Base-by-base conservation (phyloP, 2,797 vertebrate species). In the Pseudochaenichthys georgianus region DNA sequence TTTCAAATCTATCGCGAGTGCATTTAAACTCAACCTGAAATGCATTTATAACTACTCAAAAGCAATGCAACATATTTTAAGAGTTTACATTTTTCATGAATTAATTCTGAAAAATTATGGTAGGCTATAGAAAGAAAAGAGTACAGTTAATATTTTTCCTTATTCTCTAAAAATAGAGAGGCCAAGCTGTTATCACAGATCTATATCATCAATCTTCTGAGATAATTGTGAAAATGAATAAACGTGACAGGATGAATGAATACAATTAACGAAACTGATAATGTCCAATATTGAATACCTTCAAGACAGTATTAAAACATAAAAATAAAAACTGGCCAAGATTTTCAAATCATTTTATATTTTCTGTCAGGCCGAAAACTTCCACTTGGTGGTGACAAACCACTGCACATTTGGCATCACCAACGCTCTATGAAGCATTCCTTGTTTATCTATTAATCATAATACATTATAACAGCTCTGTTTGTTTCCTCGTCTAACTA, bases 351-450 rank as follows among this genome's bases (percentile, higher is more conserved):
- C 1, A 31, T 42, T 59, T 64, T 3, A 23, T 12, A 28, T 16
- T 8, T 42, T 42, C 54, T 46, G 66, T 47, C 57, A 9, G 3
- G 7, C 19, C 17, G 4, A 7, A 0, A 28, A 5, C 45, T 15
- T 55, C 83, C 90, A 81, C 81, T 54, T 9, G 86, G 58, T 77
- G 90, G 83, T 3, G 66, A 55, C 51, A 86, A 77, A 82, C 57
- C 12, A 77, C 46, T 62, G 57, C 28, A 62, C 0, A 16, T 59
- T 70, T 4, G 9, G 16, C 1, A 70, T 23, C 4, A 13, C n/a
- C 5, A 31, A 12, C 19, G 3, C 17, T 64, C 28, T 15, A 6
- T 31, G 1, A 58, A 38, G 21, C 3, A 46, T 12, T 38, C 5
- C 3, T 45, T 10, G 5, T 12, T 34, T 9, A 52, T 48, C n/a